phyloP scores from a whole-genome alignment of 2,888 invertebrate species.

The Ichneumon xanthorius region DNA sequence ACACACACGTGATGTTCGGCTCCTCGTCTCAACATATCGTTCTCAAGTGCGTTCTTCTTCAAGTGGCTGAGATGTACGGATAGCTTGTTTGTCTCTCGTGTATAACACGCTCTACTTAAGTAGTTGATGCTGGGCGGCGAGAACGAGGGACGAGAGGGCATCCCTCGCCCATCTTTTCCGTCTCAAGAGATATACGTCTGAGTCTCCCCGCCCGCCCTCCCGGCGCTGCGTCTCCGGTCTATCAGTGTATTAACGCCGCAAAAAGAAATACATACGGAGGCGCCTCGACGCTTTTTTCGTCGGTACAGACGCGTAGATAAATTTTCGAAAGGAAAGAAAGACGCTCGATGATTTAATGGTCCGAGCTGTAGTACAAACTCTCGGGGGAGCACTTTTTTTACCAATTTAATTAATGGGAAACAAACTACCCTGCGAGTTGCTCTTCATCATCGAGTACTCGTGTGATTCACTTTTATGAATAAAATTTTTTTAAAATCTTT shows the following conservation, averaged over 20 bases:
- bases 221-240: background rate
- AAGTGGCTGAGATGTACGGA: slow-evolving; percentile 59
- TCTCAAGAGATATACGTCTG: slow-evolving; percentile 57
- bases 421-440: background rate
- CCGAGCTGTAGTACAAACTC: background rate
- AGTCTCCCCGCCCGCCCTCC: background rate
- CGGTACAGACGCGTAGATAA: background rate
- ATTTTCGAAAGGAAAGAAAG: background rate
- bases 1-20: slow-evolving; percentile 16
- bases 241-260: background rate
- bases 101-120: slow-evolving; percentile 62
- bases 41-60: slow-evolving; percentile 60
- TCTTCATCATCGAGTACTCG: no score
- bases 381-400: background rate
- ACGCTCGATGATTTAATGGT: background rate
- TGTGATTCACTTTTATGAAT: no score
- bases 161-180: slow-evolving; percentile 34
- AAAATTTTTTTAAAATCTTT: no score
- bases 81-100: slow-evolving; percentile 66
- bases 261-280: slow-evolving; percentile 15
- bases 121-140: slow-evolving; percentile 49
- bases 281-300: slow-evolving; percentile 5
- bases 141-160: slow-evolving; percentile 9
- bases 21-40: slow-evolving; percentile 41
- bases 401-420: background rate